These are phyloP conservation scores for Synanthedon myopaeformis DNA, from an alignment of 2,888 invertebrate species.

Conservation along the genomic window DNA sequence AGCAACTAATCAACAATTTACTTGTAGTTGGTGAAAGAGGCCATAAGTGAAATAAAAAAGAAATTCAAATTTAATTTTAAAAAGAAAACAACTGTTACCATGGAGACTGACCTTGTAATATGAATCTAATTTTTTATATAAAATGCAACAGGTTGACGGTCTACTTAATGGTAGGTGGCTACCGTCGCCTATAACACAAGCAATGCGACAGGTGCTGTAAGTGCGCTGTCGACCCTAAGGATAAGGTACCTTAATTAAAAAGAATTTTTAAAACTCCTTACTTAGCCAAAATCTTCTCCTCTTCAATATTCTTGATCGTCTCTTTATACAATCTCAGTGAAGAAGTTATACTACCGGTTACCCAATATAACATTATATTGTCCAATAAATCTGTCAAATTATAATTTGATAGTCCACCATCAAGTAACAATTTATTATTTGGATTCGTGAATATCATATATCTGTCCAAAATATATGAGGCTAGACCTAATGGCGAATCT, in stretches of 20 bases:
- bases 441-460: slow-evolving; percentile 77
- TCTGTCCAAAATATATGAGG: slow-evolving; percentile 89
- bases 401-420: slow-evolving; percentile 72
- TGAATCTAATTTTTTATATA: too few relatives aligned
- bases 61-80: too few relatives aligned
- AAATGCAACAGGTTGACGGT: too few relatives aligned
- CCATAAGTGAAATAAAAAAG: too few relatives aligned
- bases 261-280: slow-evolving; percentile 23
- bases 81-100: too few relatives aligned
- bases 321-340: slow-evolving; percentile 75
- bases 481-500: slow-evolving; percentile 86
- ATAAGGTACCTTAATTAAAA: background rate
- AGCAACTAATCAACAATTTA: too few relatives aligned
- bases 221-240: too few relatives aligned
- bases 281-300: slow-evolving; percentile 36
- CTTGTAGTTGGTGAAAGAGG: too few relatives aligned
- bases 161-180: too few relatives aligned
- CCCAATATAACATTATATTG: slow-evolving; percentile 70
- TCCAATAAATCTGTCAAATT: slow-evolving; percentile 51
- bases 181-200: too few relatives aligned
- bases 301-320: slow-evolving; percentile 30
- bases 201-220: too few relatives aligned
- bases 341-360: slow-evolving; percentile 53
- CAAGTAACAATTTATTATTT: slow-evolving; percentile 52
- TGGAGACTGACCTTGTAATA: too few relatives aligned